Evolutionary conservation across 92 coral and sea anemone species (phyloP).

Genomic region (Porites cylindrica): DNA sequence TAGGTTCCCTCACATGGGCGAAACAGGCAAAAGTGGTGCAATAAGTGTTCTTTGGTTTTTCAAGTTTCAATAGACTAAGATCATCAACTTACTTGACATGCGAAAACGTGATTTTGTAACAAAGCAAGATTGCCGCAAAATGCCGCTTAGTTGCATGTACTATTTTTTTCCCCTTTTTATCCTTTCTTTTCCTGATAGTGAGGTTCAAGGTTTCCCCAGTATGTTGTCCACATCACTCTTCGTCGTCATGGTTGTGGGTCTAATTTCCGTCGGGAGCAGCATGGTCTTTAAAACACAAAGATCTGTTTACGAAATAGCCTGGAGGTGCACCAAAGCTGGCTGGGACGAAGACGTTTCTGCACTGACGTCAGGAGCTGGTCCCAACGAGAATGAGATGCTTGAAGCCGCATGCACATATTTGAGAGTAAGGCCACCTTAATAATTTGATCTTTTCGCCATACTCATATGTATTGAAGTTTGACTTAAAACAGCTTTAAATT

Average conservation of each 20-base stretch:
- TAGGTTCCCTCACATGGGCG: too few relatives aligned
- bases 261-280: background rate
- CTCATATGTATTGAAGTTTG: too few relatives aligned
- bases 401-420: background rate
- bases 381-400: background rate
- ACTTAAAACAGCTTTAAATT: too few relatives aligned
- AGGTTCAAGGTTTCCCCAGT: background rate
- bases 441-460: background rate
- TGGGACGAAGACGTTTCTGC: background rate
- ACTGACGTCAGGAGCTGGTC: background rate
- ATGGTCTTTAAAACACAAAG: background rate
- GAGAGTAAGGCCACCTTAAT: background rate
- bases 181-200: too few relatives aligned
- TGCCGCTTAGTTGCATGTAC: too few relatives aligned
- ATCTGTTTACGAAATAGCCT: background rate
- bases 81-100: too few relatives aligned
- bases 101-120: too few relatives aligned
- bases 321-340: background rate
- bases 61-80: too few relatives aligned
- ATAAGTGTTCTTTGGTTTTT: too few relatives aligned
- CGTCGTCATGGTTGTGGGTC: background rate
- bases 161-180: too few relatives aligned
- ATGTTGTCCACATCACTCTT: background rate
- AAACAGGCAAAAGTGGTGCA: too few relatives aligned
- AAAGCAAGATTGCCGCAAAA: too few relatives aligned